Conservation (phyloP, 2,797 vertebrate species). For the Coccyzus lansbergi region DNA sequence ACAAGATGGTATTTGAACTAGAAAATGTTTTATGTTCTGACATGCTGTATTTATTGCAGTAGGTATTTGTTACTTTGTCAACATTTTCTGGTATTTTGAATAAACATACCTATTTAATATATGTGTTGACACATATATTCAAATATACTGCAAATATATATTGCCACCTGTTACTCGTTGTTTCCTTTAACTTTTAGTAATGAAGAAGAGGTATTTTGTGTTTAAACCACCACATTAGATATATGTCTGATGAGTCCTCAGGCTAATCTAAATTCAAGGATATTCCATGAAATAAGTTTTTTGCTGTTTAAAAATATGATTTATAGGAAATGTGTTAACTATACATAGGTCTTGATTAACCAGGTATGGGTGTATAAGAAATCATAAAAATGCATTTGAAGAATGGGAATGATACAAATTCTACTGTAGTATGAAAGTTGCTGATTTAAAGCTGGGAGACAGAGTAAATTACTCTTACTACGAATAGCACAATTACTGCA, state of each 20-base stretch:
- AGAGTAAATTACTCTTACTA: slow-evolving; percentile 41
- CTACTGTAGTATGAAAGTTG: neutral
- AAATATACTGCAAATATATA: neutral
- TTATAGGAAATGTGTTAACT: neutral
- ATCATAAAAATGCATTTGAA: neutral
- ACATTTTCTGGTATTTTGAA: neutral
- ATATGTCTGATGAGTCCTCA: neutral
- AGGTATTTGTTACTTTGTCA: neutral
- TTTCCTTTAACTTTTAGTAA: neutral
- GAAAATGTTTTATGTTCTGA: neutral
- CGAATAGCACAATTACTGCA: too few species aligned
- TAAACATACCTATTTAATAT: neutral
- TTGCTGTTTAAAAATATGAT: neutral
- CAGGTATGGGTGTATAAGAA: neutral
- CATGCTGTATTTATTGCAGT: neutral
- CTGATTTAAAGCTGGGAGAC: slow-evolving; percentile 44
- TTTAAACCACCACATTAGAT: neutral
- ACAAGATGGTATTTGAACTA: neutral
- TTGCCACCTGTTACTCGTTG: neutral
- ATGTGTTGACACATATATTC: neutral
- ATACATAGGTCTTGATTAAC: neutral
- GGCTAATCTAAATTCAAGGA: neutral
- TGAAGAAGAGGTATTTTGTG: neutral
- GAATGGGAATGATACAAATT: neutral
- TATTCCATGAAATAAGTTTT: neutral